Percentiles rank a stretch among this genome's conserved stretches.
phyloP scores from a whole-genome alignment of 2,113 vertebrate genomes.

The Meles meles region DNA sequence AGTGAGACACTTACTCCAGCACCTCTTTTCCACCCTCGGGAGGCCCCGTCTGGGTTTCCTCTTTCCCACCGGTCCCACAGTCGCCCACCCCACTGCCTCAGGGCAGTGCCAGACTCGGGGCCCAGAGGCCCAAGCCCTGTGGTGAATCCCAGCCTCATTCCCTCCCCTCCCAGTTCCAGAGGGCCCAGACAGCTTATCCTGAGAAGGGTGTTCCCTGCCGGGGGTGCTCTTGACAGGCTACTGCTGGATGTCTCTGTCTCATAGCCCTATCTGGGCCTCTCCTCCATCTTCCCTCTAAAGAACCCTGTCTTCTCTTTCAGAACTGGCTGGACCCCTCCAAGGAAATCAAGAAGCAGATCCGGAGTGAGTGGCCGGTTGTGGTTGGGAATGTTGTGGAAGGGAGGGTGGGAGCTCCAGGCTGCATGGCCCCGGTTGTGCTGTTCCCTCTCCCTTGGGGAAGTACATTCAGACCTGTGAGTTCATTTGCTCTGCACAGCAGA shows the following conservation, averaged over 20 bases:
- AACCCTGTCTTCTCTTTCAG: constrained; percentile 78
- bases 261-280: neutral
- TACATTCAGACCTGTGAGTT: neutral
- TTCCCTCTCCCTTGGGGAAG: neutral
- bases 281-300: constrained; percentile 35
- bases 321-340: constrained; percentile 99
- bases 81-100: neutral
- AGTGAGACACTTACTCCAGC: neutral
- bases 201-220: neutral
- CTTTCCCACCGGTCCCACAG: neutral
- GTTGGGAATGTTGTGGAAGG: neutral
- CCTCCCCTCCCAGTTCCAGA: neutral
- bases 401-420: neutral
- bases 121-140: neutral
- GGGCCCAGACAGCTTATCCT: neutral
- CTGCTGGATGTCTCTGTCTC: neutral
- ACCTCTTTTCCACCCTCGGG: neutral
- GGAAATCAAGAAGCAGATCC: constrained; percentile 99
- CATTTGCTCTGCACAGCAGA: neutral
- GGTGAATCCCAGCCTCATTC: neutral
- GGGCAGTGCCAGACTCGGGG: neutral
- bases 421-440: rapidly evolving
- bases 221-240: neutral
- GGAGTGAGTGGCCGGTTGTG: constrained; percentile 88
- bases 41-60: neutral